phyloP scores from a whole-genome alignment of 2,888 invertebrate genomes.

The Microplitis deprimator region DNA sequence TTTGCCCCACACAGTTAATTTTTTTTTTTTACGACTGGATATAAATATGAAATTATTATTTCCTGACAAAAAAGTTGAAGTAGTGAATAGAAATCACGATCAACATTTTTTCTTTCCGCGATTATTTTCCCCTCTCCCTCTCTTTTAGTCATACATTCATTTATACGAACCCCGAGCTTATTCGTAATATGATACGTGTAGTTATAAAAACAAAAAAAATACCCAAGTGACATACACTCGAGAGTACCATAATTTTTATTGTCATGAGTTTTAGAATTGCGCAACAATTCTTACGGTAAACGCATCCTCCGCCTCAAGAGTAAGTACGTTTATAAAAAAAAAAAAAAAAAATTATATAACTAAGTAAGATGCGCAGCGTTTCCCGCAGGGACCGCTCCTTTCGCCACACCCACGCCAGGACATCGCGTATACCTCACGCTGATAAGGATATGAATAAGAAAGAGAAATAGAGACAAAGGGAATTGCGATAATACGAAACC shows the following conservation, averaged over 20 bases:
- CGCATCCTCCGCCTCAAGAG: constrained; percentile 32
- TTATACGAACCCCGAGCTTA: constrained; percentile 35
- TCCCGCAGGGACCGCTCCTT: constrained; percentile 52
- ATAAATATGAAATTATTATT: too few species aligned
- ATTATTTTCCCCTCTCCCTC: too few species aligned
- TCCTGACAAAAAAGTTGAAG: too few species aligned
- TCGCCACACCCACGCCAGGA: constrained; percentile 64
- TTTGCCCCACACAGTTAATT: too few species aligned
- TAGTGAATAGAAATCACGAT: too few species aligned
- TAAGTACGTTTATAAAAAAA: neutral
- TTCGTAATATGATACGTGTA: neutral
- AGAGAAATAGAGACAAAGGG: constrained; percentile 32
- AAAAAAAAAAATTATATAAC: constrained; percentile 18
- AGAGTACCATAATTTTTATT: constrained; percentile 8
- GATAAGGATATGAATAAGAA: constrained; percentile 45
- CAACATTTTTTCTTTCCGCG: too few species aligned
- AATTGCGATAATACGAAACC: constrained; percentile 43
- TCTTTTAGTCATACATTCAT: neutral
- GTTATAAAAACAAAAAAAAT: constrained; percentile 16
- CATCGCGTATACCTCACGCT: constrained; percentile 50
- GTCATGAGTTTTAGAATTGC: neutral
- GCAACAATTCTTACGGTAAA: constrained; percentile 49
- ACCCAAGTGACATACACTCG: neutral
- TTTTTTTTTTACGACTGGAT: too few species aligned
- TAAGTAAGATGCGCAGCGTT: constrained; percentile 43